A percentile compares a stretch with the other conserved stretches of the same genome.
These are phyloP conservation scores for Leptopilina boulardi DNA, from an alignment of 1,140 invertebrate species.

Conservation along the genomic window DNA sequence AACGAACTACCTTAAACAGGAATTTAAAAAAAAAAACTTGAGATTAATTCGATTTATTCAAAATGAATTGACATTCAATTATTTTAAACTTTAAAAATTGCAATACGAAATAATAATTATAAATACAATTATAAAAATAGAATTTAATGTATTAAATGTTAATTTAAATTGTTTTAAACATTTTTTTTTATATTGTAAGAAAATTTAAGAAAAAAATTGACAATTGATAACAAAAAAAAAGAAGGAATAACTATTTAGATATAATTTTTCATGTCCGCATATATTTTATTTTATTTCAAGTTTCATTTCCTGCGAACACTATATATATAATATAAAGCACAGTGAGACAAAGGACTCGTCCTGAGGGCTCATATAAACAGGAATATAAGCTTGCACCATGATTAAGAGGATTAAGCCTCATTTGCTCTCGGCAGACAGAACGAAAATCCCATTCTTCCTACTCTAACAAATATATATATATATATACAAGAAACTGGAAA, in stretches of 20 bases:
- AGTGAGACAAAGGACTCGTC: conserved; percentile 19
- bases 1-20: too few species aligned
- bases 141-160: too few species aligned
- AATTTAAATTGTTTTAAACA: too few species aligned
- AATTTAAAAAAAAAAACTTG: too few species aligned
- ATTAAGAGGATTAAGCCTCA: conserved; percentile 33
- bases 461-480: background rate
- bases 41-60: too few species aligned
- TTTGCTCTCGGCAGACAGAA: conserved; percentile 16
- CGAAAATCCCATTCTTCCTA: background rate
- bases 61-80: too few species aligned
- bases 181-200: too few species aligned
- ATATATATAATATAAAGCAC: too few species aligned
- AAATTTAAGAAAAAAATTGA: too few species aligned
- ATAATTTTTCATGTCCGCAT: background rate
- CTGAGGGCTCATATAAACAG: conserved; percentile 30
- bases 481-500: background rate
- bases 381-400: conserved; percentile 30
- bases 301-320: conserved; percentile 1
- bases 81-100: too few species aligned
- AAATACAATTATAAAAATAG: too few species aligned
- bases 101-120: too few species aligned
- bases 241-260: background rate
- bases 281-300: background rate
- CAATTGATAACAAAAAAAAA: background rate